phyloP scores from a whole-genome alignment of 2,113 vertebrate genomes.

The Cynoglossus semilaevis region DNA sequence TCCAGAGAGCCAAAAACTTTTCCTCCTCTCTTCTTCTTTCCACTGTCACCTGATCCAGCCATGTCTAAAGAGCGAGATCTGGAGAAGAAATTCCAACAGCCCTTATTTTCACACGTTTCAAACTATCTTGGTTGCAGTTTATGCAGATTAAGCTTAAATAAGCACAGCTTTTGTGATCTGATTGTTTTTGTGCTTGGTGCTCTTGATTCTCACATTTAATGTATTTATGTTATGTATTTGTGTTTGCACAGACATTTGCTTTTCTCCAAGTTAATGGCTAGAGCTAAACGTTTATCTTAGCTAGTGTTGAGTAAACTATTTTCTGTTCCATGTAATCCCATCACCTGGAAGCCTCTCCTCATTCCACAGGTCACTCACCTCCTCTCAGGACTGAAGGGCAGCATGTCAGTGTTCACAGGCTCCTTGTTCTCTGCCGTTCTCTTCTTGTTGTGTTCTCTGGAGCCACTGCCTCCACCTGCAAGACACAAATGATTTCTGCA shows the following conservation, averaged over 20 bases:
- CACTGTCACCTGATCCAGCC: constrained; percentile 76
- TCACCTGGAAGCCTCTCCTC: not conserved
- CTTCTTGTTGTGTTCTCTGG: constrained; percentile 70
- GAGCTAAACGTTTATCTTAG: no score
- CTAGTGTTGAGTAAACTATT: no score
- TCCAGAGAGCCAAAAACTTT: constrained; percentile 92
- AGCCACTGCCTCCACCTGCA: constrained; percentile 56
- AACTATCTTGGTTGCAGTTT: no score
- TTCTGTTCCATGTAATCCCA: no score
- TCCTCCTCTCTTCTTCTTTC: constrained; percentile 84
- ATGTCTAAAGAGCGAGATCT: constrained; percentile 87
- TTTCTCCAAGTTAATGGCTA: no score
- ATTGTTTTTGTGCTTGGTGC: no score
- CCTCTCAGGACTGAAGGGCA: constrained; percentile 82
- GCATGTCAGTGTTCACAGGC: constrained; percentile 59
- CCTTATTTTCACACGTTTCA: no score
- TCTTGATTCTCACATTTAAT: no score
- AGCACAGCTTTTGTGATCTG: no score
- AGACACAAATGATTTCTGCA: constrained; percentile 6
- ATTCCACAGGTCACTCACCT: constrained; percentile 73
- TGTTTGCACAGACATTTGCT: no score
- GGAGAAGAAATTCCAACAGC: not conserved
- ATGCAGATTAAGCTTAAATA: no score
- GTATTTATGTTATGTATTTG: no score
- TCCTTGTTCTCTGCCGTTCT: constrained; percentile 48